Conservation (phyloP, 2,888 invertebrate genomes). For the Augiades crinisus region DNA sequence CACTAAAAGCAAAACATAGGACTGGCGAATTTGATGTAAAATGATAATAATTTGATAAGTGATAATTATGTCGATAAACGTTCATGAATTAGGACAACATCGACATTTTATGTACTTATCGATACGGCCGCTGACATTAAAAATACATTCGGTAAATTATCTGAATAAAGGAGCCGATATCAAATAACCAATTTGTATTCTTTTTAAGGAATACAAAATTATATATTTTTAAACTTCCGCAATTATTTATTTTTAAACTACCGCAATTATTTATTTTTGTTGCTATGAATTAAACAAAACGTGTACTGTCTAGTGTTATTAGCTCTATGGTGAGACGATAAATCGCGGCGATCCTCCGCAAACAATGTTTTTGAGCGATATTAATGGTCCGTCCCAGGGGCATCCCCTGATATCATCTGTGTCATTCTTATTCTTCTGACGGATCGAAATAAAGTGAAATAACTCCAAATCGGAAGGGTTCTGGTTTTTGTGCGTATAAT, state of each 20-base stretch:
- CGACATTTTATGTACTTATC: neutral
- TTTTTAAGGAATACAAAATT: no score
- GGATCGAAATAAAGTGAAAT: conserved; percentile 33
- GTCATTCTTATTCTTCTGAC: conserved; percentile 55
- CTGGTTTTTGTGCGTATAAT: neutral
- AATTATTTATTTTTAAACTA: no score
- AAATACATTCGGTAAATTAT: no score
- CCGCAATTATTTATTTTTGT: no score
- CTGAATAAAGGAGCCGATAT: no score
- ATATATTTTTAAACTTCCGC: no score
- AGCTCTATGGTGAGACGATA: conserved; percentile 44
- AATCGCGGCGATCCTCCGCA: conserved; percentile 67
- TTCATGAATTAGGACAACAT: neutral
- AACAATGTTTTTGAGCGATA: conserved; percentile 73
- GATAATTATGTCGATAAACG: neutral
- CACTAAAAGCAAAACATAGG: conserved; percentile 13
- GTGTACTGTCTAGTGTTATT: neutral
- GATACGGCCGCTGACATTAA: no score
- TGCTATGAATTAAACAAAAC: neutral
- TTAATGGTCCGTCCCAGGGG: conserved; percentile 55
- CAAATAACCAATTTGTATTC: no score
- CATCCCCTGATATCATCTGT: conserved; percentile 55
- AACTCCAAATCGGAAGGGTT: conserved; percentile 18
- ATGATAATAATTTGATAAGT: conserved; percentile 10
- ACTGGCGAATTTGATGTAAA: neutral